Conservation (phyloP, 1,140 invertebrate species). For the Coptotermes formosanus region DNA sequence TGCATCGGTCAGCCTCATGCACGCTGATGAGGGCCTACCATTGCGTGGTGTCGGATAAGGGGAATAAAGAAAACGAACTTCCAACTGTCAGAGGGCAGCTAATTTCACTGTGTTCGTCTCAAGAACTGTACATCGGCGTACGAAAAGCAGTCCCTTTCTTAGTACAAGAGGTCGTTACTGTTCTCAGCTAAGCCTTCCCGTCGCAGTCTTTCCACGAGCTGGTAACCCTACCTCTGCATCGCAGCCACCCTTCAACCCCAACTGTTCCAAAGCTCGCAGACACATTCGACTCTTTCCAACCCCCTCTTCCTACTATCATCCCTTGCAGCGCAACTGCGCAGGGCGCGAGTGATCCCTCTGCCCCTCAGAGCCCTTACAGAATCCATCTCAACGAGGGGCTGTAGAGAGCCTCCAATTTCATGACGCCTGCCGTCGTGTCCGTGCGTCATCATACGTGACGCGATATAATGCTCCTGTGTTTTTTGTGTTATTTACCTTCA, state of each 20-base stretch:
- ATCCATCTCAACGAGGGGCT: neutral
- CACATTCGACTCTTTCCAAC: neutral
- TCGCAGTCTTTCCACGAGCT: neutral
- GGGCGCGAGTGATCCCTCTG: neutral
- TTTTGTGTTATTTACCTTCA: neutral
- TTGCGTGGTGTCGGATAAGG: neutral
- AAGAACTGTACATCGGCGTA: no score
- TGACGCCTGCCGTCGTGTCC: neutral
- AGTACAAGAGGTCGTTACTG: neutral
- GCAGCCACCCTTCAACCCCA: neutral
- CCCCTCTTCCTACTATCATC: neutral
- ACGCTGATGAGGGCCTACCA: neutral
- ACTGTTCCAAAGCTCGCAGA: neutral
- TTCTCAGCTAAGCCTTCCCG: neutral
- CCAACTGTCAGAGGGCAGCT: neutral
- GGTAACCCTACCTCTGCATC: neutral
- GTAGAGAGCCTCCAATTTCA: neutral
- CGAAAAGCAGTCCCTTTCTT: no score
- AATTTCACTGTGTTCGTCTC: neutral
- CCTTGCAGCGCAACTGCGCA: neutral
- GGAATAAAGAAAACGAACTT: neutral
- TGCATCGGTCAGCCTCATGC: neutral
- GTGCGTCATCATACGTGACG: neutral
- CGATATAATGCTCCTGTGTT: neutral
- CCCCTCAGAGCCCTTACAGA: no score